Conservation (phyloP, 2,797 vertebrate species). For the Aotus griseimembra region DNA sequence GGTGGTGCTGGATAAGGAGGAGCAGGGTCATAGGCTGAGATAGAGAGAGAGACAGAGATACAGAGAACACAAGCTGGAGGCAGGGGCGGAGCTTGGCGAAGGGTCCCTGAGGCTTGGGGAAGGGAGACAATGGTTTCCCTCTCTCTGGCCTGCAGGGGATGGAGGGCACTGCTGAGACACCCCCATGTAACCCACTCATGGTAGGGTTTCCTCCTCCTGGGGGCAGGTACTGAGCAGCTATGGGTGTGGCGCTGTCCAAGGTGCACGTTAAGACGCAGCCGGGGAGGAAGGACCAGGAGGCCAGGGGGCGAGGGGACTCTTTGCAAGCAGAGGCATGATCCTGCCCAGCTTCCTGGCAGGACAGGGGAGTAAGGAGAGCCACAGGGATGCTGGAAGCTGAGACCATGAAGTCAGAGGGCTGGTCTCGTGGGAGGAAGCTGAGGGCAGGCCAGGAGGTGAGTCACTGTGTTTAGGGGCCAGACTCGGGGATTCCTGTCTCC, state of each 20-base stretch:
- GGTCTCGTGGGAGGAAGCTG: background rate
- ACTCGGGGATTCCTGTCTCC: background rate
- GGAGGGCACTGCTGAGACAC: background rate
- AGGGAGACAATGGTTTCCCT: no score
- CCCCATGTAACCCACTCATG: fast-evolving
- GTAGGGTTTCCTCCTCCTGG: background rate
- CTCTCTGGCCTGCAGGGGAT: background rate
- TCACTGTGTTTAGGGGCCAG: background rate
- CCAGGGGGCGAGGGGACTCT: background rate
- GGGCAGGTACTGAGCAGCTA: background rate
- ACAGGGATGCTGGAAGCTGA: fast-evolving
- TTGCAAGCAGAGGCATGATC: fast-evolving
- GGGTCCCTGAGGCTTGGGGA: background rate
- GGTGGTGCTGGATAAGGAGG: background rate
- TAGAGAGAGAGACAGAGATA: background rate
- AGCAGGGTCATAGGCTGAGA: background rate
- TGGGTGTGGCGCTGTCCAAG: background rate
- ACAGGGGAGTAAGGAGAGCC: background rate
- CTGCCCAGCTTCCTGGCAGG: background rate
- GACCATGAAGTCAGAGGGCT: background rate
- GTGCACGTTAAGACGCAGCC: background rate
- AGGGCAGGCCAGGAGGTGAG: background rate
- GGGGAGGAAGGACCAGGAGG: background rate
- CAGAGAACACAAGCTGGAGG: background rate
- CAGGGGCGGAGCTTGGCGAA: no score